Percentiles rank a stretch among this genome's conserved stretches.
Evolutionary conservation across 2,888 invertebrate genomes (phyloP).

Genomic region (Malthinus seriepunctatus): DNA sequence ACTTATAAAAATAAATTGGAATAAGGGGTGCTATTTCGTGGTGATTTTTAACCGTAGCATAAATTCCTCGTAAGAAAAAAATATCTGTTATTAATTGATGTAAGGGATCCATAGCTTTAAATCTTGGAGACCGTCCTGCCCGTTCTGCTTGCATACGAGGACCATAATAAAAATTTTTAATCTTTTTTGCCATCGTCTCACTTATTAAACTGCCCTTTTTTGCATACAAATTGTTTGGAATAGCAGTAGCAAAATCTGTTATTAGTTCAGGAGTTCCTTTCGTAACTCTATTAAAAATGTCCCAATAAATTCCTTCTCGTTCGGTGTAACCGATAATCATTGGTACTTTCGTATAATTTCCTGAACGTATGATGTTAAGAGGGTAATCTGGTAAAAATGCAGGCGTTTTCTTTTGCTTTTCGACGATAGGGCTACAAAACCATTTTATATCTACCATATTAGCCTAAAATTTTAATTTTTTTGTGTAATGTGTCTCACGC

Average conservation of each 20-base stretch:
- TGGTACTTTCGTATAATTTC: conserved; percentile 33
- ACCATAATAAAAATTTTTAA: conserved; percentile 23
- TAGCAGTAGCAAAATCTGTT: conserved; percentile 12
- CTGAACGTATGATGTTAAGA: conserved; percentile 41
- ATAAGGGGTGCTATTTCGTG: conserved; percentile 15
- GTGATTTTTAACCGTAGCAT: conserved; percentile 25
- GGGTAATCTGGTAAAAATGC: conserved; percentile 43
- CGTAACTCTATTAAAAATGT: conserved; percentile 12
- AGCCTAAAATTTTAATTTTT: conserved; percentile 2
- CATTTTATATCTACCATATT: conserved; percentile 15
- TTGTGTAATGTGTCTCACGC: not conserved
- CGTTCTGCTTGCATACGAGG: conserved; percentile 1
- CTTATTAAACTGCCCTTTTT: conserved; percentile 11
- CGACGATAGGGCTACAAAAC: conserved; percentile 33
- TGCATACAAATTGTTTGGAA: conserved; percentile 21
- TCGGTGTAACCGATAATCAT: conserved; percentile 28
- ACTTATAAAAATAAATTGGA: conserved; percentile 33
- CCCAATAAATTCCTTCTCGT: conserved; percentile 27
- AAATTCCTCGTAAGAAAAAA: conserved; percentile 30
- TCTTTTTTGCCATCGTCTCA: conserved; percentile 18
- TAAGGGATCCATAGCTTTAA: conserved; percentile 17
- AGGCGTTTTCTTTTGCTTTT: conserved; percentile 31
- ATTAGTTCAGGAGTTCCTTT: conserved; percentile 16
- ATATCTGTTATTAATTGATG: conserved; percentile 30
- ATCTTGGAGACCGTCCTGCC: conserved; percentile 15